phyloP scores from a whole-genome alignment of 2,797 vertebrate genomes.

The Phrynocephalus vlangalii region DNA sequence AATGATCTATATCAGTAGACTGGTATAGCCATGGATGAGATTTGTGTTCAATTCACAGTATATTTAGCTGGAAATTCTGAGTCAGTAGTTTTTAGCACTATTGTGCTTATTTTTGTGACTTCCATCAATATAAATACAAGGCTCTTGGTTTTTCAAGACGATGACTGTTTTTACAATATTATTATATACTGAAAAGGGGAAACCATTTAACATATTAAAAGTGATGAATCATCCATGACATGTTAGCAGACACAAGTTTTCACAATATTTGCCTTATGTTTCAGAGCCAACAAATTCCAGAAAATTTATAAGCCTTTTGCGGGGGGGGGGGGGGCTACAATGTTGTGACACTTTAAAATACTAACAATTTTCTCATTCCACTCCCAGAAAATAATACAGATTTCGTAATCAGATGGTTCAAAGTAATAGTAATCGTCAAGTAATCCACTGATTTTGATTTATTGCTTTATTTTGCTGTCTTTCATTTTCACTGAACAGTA shows the following conservation, averaged over 20 bases:
- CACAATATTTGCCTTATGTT: conserved; percentile 33
- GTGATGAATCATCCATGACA: conserved; percentile 13
- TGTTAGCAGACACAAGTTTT: conserved; percentile 15
- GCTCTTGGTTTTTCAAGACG: neutral
- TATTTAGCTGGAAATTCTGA: neutral
- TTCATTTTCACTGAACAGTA: neutral
- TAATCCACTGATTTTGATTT: neutral
- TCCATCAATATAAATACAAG: neutral
- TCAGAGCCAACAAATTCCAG: neutral
- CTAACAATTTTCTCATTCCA: neutral
- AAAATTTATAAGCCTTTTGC: neutral
- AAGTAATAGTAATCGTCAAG: neutral
- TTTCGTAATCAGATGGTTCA: neutral
- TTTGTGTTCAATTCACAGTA: neutral
- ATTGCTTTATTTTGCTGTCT: neutral
- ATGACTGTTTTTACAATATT: conserved; percentile 14
- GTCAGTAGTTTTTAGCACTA: neutral
- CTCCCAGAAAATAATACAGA: neutral
- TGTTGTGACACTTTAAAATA: neutral
- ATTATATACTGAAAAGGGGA: neutral
- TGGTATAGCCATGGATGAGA: neutral
- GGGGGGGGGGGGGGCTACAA: neutral
- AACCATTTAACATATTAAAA: conserved; percentile 1
- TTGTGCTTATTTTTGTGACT: neutral
- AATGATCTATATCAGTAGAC: neutral